These are phyloP conservation scores for Ianthella basta DNA, from an alignment of 37 sponge, comb jelly and placozoan species.

Conservation along the genomic window DNA sequence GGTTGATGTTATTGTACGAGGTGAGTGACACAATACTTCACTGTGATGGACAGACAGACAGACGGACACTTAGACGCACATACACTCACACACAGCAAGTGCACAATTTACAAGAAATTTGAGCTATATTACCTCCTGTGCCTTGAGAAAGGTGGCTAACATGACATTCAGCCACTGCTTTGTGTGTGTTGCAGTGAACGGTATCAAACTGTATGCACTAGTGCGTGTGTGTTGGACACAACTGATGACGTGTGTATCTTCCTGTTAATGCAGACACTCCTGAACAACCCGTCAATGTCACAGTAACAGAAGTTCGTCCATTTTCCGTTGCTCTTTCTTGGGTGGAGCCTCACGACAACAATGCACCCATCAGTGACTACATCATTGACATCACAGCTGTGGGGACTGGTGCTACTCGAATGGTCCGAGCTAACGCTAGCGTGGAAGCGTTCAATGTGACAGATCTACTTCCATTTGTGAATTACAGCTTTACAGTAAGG, in stretches of 20 bases:
- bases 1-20: slow-evolving; percentile 49
- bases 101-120: no score
- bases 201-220: neutral
- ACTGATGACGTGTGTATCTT: neutral
- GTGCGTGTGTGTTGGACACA: neutral
- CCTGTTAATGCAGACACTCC: slow-evolving; percentile 36
- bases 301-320: slow-evolving; percentile 30
- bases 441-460: neutral
- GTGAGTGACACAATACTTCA: slow-evolving; percentile 9
- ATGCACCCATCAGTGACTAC: slow-evolving; percentile 64
- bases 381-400: neutral
- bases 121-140: no score
- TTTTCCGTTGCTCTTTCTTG: slow-evolving; percentile 30
- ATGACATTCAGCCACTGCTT: neutral
- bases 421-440: neutral
- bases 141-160: neutral
- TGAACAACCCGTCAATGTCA: slow-evolving; percentile 37
- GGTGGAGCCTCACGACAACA: slow-evolving; percentile 69
- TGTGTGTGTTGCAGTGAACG: neutral
- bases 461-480: slow-evolving; percentile 38
- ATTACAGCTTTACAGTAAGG: slow-evolving; percentile 37
- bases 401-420: neutral
- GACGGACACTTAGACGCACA: neutral
- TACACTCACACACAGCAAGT: neutral
- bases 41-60: neutral